These are phyloP conservation scores for Lochmaea capreae DNA, from an alignment of 2,888 invertebrate genomes.

Conservation along the genomic window DNA sequence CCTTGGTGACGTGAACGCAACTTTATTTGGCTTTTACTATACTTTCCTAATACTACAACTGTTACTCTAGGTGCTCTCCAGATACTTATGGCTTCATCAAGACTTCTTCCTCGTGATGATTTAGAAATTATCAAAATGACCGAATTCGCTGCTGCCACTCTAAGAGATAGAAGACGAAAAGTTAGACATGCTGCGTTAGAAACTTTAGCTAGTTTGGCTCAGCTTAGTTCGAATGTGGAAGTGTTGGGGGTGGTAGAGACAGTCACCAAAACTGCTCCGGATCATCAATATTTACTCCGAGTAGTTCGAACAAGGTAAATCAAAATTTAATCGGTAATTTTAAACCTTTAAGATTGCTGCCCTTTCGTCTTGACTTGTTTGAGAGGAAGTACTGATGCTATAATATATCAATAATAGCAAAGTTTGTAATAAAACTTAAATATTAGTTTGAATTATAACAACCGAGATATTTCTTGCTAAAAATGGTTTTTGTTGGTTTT, in stretches of 20 bases:
- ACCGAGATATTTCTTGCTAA: too few relatives aligned
- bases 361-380: too few relatives aligned
- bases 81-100: conserved; percentile 76
- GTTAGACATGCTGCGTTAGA: conserved; percentile 85
- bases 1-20: too few relatives aligned
- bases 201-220: conserved; percentile 81
- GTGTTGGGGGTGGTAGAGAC: conserved; percentile 74
- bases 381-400: too few relatives aligned
- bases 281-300: conserved; percentile 73
- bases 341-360: too few relatives aligned
- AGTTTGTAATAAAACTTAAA: too few relatives aligned
- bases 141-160: conserved; percentile 58
- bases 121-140: conserved; percentile 69
- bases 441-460: too few relatives aligned
- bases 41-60: too few relatives aligned
- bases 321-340: neutral
- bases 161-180: conserved; percentile 74
- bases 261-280: conserved; percentile 59
- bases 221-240: conserved; percentile 74
- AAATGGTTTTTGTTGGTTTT: too few relatives aligned
- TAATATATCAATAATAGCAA: too few relatives aligned
- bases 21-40: too few relatives aligned
- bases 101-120: conserved; percentile 83
- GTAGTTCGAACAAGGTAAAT: conserved; percentile 77
- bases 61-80: conserved; percentile 51